These are phyloP conservation scores for Grapholita molesta DNA, from an alignment of 1,140 invertebrate species.

Conservation along the genomic window DNA sequence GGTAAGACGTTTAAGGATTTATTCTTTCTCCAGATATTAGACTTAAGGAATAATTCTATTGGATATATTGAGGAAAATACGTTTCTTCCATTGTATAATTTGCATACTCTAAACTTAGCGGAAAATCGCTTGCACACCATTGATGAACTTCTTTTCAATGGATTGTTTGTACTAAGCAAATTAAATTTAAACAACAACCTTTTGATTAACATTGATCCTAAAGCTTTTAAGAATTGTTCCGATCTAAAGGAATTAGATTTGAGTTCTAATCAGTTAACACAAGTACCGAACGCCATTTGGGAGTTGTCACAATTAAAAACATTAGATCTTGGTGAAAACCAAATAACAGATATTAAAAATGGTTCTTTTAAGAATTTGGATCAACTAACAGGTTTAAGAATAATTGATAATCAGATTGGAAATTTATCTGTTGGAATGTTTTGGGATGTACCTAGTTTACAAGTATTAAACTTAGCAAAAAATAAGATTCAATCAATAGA, in stretches of 20 bases:
- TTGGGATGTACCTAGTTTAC: constrained; percentile 88
- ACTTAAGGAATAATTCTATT: constrained; percentile 92
- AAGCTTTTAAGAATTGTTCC: constrained; percentile 93
- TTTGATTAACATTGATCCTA: constrained; percentile 85
- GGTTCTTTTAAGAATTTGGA: constrained; percentile 90
- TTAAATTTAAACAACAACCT: constrained; percentile 91
- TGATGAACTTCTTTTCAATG: constrained; percentile 90
- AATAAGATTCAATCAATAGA: constrained; percentile 92
- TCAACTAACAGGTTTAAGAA: constrained; percentile 89
- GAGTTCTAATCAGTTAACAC: constrained; percentile 88
- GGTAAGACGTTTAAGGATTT: constrained; percentile 92
- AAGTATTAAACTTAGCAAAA: constrained; percentile 91
- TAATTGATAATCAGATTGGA: constrained; percentile 92
- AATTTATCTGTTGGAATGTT: constrained; percentile 92
- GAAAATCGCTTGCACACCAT: constrained; percentile 91
- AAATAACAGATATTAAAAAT: constrained; percentile 88
- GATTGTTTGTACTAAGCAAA: constrained; percentile 90
- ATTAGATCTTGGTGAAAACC: constrained; percentile 92
- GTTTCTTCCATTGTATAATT: constrained; percentile 91
- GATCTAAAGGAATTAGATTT: constrained; percentile 93
- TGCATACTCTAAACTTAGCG: constrained; percentile 91
- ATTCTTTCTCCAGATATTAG: constrained; percentile 92
- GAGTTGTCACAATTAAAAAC: constrained; percentile 91
- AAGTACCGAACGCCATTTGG: constrained; percentile 89
- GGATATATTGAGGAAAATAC: constrained; percentile 92